A percentile compares a stretch with the other conserved stretches of the same genome.
These are phyloP conservation scores for Drosophila willistoni DNA, from an alignment of 1,140 invertebrate species.

Conservation along the genomic window DNA sequence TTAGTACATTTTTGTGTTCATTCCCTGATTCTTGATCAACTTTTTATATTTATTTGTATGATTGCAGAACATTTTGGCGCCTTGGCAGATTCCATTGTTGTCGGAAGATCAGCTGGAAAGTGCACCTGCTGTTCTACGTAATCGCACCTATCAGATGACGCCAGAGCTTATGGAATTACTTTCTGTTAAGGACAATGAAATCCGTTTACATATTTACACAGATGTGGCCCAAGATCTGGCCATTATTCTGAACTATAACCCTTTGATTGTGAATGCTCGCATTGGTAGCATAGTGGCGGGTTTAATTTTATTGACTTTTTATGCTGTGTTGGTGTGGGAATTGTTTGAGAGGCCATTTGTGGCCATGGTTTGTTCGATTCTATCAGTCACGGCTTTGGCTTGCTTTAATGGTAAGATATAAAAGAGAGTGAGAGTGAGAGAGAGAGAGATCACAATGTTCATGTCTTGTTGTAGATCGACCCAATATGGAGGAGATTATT, in stretches of 20 bases:
- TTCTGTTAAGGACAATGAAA: conserved; percentile 18
- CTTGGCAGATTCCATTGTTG: conserved; percentile 64
- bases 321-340: conserved; percentile 90
- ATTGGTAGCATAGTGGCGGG: conserved; percentile 88
- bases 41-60: too few relatives aligned
- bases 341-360: conserved; percentile 90
- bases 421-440: not conserved
- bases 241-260: conserved; percentile 83
- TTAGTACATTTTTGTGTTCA: too few relatives aligned
- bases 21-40: too few relatives aligned
- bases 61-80: conserved; percentile 57
- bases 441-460: not conserved
- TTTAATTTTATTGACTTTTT: conserved; percentile 87
- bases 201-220: conserved; percentile 65
- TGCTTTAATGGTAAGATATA: conserved; percentile 83
- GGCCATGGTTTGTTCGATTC: conserved; percentile 89
- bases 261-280: conserved; percentile 85
- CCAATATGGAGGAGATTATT: conserved; percentile 88
- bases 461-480: conserved; percentile 84
- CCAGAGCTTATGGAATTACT: conserved; percentile 48
- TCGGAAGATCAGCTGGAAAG: conserved; percentile 46
- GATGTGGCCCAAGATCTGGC: conserved; percentile 63
- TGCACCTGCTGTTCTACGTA: conserved; percentile 54
- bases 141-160: conserved; percentile 66
- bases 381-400: conserved; percentile 88